Conservation (phyloP, 1,140 invertebrate species). For the Polypedilum pembai region DNA sequence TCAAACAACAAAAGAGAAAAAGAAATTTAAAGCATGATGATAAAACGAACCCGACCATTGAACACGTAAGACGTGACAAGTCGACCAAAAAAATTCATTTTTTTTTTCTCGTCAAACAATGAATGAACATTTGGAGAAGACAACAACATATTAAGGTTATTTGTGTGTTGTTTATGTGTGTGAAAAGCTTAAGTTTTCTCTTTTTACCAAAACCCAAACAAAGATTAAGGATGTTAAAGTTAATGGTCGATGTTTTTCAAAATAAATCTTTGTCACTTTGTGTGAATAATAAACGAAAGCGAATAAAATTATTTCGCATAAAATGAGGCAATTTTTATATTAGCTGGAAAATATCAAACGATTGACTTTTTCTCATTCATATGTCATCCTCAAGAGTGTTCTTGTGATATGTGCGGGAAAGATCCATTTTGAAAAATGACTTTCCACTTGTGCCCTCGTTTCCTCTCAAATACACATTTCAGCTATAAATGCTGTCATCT, state of each 20-base stretch:
- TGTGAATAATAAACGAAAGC: neutral
- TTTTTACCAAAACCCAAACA: neutral
- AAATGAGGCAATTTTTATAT: slow-evolving; percentile 14
- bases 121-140: neutral
- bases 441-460: slow-evolving; percentile 2
- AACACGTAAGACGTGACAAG: slow-evolving; percentile 7
- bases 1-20: neutral
- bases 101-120: neutral
- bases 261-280: slow-evolving; percentile 24
- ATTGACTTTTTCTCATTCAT: slow-evolving; percentile 20
- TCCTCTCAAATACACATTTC: neutral
- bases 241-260: neutral
- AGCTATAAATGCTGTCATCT: slow-evolving; percentile 15
- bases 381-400: neutral
- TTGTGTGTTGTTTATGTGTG: no score
- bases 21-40: neutral
- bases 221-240: slow-evolving; percentile 23
- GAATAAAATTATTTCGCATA: neutral
- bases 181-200: neutral
- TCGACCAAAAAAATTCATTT: neutral
- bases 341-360: neutral
- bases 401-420: neutral
- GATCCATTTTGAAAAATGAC: slow-evolving; percentile 20
- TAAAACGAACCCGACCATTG: neutral
- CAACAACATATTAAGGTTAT: slow-evolving; percentile 9